Percentiles rank a stretch among this genome's conserved stretches.
Evolutionary conservation across 2,113 vertebrate genomes (phyloP).

Genomic region (Ophiodon elongatus): DNA sequence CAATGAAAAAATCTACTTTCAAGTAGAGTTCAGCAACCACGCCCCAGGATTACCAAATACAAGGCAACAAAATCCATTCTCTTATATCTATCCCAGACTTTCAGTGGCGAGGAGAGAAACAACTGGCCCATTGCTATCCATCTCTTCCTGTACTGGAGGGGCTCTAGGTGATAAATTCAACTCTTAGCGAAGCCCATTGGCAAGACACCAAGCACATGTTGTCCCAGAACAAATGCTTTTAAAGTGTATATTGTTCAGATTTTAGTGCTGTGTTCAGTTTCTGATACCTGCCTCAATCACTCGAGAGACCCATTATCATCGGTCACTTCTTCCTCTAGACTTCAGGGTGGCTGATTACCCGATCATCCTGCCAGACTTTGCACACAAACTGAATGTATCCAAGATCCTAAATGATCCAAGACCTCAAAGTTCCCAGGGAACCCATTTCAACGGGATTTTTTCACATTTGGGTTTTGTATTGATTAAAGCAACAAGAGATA

Average conservation of each 20-base stretch:
- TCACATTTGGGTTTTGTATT: background rate
- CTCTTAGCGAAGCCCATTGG: conserved; percentile 72
- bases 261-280: conserved; percentile 61
- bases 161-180: conserved; percentile 70
- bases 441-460: no score
- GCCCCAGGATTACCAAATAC: conserved; percentile 49
- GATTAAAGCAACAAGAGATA: background rate
- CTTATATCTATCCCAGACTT: conserved; percentile 52
- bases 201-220: conserved; percentile 74
- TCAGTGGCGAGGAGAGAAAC: conserved; percentile 63
- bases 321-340: conserved; percentile 49
- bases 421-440: background rate
- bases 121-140: conserved; percentile 63
- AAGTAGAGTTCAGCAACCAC: conserved; percentile 4
- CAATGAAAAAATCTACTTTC: background rate
- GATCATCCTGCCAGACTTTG: conserved; percentile 43
- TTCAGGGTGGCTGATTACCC: conserved; percentile 61
- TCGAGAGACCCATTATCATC: conserved; percentile 58
- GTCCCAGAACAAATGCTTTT: conserved; percentile 72
- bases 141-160: conserved; percentile 68
- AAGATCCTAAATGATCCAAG: conserved; percentile 15
- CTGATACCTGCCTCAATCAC: conserved; percentile 63
- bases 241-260: conserved; percentile 71
- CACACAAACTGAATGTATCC: conserved; percentile 35
- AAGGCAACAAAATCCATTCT: conserved; percentile 51